Evolutionary conservation across 2,113 vertebrate species (phyloP).

Genomic region (Centropristis striata): DNA sequence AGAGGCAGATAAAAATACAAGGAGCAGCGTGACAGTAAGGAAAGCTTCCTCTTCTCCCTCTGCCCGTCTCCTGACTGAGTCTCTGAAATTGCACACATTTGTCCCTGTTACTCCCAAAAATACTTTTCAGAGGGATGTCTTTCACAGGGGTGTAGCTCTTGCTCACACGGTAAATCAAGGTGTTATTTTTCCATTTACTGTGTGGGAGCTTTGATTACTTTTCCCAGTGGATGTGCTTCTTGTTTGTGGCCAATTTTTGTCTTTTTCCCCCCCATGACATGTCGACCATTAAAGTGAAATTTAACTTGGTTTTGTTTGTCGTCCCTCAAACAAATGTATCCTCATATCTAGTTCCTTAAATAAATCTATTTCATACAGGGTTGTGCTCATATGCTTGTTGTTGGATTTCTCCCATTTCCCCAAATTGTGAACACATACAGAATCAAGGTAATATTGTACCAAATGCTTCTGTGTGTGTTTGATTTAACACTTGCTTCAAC

Average conservation of each 20-base stretch:
- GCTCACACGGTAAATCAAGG: slow-evolving; percentile 52
- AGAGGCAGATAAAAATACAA: slow-evolving; percentile 60
- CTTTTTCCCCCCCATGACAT: slow-evolving; percentile 20
- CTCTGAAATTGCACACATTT: slow-evolving; percentile 72
- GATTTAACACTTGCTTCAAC: not conserved
- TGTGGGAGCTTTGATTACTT: slow-evolving; percentile 51
- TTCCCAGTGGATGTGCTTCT: slow-evolving; percentile 19
- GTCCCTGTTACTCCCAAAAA: slow-evolving; percentile 56
- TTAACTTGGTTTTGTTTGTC: slow-evolving; percentile 12
- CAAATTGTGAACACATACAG: slow-evolving; percentile 16
- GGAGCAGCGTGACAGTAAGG: slow-evolving; percentile 34
- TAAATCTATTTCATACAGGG: not conserved
- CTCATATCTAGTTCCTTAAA: not conserved
- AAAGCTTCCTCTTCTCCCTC: slow-evolving; percentile 29
- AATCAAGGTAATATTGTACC: slow-evolving; percentile 13
- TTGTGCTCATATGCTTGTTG: not conserved
- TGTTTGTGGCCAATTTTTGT: slow-evolving; percentile 30
- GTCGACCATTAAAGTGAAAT: slow-evolving; percentile 12
- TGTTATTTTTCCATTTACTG: slow-evolving; percentile 66
- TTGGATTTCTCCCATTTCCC: not conserved
- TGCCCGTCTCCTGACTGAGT: slow-evolving; percentile 28
- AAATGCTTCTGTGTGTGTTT: slow-evolving; percentile 6
- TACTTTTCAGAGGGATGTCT: slow-evolving; percentile 45
- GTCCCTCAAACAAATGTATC: not conserved
- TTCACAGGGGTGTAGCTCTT: slow-evolving; percentile 43